phyloP scores from a whole-genome alignment of 92 coral and sea anemone species.

The Siderastrea siderea region DNA sequence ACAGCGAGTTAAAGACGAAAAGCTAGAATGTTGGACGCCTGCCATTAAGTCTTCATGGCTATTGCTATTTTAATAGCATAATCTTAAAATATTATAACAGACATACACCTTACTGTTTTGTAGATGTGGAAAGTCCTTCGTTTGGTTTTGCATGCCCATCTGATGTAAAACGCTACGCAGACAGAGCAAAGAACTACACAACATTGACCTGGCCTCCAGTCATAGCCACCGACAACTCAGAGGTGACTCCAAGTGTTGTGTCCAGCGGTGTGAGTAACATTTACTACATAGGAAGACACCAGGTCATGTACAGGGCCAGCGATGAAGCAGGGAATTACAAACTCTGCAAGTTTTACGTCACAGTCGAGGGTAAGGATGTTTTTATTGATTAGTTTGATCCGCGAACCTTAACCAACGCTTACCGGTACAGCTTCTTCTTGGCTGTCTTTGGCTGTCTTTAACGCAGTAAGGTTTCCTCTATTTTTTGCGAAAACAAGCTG shows the following conservation, averaged over 20 bases:
- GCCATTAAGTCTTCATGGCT: too few relatives aligned
- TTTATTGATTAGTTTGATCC: too few relatives aligned
- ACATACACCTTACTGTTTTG: too few relatives aligned
- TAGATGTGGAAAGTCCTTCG: slow-evolving; percentile 69
- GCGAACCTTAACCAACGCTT: too few relatives aligned
- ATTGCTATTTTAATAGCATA: background rate
- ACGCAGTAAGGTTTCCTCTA: too few relatives aligned
- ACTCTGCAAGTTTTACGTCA: slow-evolving; percentile 57
- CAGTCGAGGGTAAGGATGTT: slow-evolving; percentile 58
- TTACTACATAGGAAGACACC: slow-evolving; percentile 60
- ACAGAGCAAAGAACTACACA: slow-evolving; percentile 44
- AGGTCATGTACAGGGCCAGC: slow-evolving; percentile 58
- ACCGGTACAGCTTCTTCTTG: too few relatives aligned
- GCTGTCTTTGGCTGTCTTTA: too few relatives aligned
- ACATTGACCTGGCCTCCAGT: slow-evolving; percentile 65
- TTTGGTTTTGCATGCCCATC: slow-evolving; percentile 66
- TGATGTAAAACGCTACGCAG: slow-evolving; percentile 59
- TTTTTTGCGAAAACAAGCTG: too few relatives aligned
- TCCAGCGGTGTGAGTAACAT: slow-evolving; percentile 26
- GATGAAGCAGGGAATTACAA: slow-evolving; percentile 68
- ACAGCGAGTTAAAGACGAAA: too few relatives aligned
- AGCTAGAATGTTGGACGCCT: too few relatives aligned
- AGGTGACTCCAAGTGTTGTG: slow-evolving; percentile 24
- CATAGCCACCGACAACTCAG: slow-evolving; percentile 78
- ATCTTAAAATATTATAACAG: background rate